Evolutionary conservation across 2,113 vertebrate genomes (phyloP).

Genomic region (Ceyx margarethae): DNA sequence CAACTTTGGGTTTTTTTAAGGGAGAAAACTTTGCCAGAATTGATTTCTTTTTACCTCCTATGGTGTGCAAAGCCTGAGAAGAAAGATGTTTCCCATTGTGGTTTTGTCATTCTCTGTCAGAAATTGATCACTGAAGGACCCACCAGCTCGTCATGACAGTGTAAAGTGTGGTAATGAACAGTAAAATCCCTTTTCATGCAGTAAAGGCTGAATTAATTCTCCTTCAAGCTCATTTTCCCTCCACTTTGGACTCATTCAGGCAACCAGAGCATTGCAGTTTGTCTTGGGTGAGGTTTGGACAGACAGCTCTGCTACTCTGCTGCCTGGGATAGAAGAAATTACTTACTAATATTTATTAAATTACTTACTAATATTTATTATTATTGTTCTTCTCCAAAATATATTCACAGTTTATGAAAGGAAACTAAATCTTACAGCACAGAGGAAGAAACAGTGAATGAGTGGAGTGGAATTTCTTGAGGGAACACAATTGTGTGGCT

Average conservation of each 20-base stretch:
- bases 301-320: constrained; percentile 1
- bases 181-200: background rate
- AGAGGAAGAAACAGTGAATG: too few relatives aligned
- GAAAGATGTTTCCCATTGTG: background rate
- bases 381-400: background rate
- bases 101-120: background rate
- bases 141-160: background rate
- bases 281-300: background rate
- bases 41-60: background rate
- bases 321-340: background rate
- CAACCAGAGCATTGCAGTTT: background rate
- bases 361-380: background rate
- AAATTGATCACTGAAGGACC: background rate
- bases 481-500: too few relatives aligned
- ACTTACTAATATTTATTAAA: constrained; percentile 1
- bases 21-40: background rate
- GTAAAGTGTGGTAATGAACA: background rate
- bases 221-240: background rate
- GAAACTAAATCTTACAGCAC: too few relatives aligned
- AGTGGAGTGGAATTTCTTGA: too few relatives aligned
- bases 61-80: background rate
- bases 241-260: background rate
- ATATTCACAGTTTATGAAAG: too few relatives aligned
- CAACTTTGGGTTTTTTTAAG: background rate
- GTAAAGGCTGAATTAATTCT: background rate